phyloP scores from a whole-genome alignment of 2,797 vertebrate species.

The Esox lucius region DNA sequence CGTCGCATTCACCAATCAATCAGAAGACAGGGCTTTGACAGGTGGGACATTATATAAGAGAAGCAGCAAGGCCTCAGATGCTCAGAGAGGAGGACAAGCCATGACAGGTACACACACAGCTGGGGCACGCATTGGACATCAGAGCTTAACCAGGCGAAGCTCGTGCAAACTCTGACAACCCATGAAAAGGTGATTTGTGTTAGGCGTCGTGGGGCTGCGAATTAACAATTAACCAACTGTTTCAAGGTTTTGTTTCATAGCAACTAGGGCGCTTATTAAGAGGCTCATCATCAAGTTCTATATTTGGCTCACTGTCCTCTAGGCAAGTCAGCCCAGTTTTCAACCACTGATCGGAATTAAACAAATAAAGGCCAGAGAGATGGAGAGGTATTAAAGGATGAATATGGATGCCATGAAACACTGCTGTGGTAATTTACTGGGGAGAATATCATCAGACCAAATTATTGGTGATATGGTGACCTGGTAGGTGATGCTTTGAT shows the following conservation, averaged over 20 bases:
- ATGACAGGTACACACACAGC: not conserved
- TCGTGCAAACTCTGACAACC: conserved; percentile 4
- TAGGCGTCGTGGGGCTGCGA: not conserved
- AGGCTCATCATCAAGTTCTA: conserved; percentile 48
- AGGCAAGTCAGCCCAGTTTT: conserved; percentile 45
- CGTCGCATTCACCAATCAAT: conserved; percentile 16
- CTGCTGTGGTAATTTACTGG: conserved; percentile 19
- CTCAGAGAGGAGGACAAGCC: not conserved
- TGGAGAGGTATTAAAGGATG: conserved; percentile 11
- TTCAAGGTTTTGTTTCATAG: conserved; percentile 56
- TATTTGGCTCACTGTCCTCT: conserved; percentile 48
- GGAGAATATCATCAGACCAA: conserved; percentile 9
- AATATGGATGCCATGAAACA: conserved; percentile 21
- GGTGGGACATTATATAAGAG: not conserved
- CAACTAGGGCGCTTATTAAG: conserved; percentile 53
- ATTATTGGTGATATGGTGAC: too few species aligned
- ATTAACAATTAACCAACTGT: conserved; percentile 58
- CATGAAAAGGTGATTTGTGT: conserved; percentile 15
- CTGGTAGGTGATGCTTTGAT: conserved; percentile 56
- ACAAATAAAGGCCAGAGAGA: not conserved
- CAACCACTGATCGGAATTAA: conserved; percentile 25
- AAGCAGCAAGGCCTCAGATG: not conserved
- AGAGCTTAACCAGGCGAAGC: conserved; percentile 10
- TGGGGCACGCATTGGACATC: not conserved
- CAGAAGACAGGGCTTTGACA: not conserved